Conservation (phyloP, 2,113 vertebrate genomes). For the Notarius quadriscutis region DNA sequence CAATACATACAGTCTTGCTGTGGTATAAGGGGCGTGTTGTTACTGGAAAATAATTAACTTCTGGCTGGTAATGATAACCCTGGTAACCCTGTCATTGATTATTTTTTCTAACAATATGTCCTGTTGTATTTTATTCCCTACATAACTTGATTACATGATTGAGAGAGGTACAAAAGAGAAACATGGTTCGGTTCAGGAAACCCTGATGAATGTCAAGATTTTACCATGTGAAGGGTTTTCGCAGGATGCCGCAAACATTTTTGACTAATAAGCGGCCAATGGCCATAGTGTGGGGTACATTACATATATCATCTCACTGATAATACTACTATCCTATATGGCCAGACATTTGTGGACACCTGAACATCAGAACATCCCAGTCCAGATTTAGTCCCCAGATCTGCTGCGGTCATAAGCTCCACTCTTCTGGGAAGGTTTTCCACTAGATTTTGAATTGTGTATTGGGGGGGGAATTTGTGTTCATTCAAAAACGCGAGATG, state of each 20-base stretch:
- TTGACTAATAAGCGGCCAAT: not conserved
- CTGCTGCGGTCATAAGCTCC: not conserved
- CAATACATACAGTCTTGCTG: no score
- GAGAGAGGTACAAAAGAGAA: not conserved
- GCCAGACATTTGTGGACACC: not conserved
- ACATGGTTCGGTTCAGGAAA: no score
- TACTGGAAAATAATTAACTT: no score
- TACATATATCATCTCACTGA: not conserved
- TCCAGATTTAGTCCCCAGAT: not conserved
- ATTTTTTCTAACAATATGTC: not conserved
- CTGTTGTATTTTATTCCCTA: not conserved
- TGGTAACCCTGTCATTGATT: not conserved
- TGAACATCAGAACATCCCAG: not conserved
- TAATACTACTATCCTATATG: not conserved
- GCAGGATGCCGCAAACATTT: not conserved
- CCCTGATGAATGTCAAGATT: not conserved
- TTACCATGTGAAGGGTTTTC: no score
- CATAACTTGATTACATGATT: not conserved
- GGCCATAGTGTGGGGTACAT: no score
- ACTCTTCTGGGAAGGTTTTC: no score
- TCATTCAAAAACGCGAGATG: no score
- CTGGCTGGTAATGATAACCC: no score
- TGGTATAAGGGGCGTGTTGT: no score
- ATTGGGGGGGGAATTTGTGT: no score
- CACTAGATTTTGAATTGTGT: no score